Evolutionary conservation across 2,888 invertebrate genomes (phyloP), one percentile per base, ranked within the genome.

Genomic region (Mythimna impura): DNA sequence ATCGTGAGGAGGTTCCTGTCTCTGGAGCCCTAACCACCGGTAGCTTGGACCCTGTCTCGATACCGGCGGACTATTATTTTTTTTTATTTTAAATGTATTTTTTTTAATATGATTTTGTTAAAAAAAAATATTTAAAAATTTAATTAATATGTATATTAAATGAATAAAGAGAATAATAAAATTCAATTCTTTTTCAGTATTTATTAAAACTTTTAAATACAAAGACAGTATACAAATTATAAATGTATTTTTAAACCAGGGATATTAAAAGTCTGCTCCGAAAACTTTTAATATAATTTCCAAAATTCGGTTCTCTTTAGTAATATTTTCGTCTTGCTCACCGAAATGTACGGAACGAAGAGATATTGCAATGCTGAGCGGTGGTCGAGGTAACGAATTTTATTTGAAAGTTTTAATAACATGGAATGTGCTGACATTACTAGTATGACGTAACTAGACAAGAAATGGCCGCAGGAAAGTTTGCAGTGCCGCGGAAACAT

Each of bases 221-320:
- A 34, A 58, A 58, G 30, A 8, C 4, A 40, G 3, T 1, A 40
- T 22, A 0, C 10, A 76, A 47, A 62, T 34, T 14, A 2, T 20
- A 54, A 47, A 47, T 43, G 20, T 20, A 36, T 40, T 76, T 65
- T 58, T 17, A 52, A 58, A 68, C 57, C 14, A 36, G 10, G 57
- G 22, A 76, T 34, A 64, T 73, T 64, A 34, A 64, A 80, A 61
- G 36, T 54, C 22, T 12, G 80, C 65, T 57, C 50, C 47, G 74
- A 74, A 50, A 66, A 62, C n/a, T 66, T 80, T 73, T 76, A 80
- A 80, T 73, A 57, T 30, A 3, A 58, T 73, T 73, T 12, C 12
- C 9, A 7, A 61, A 65, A 66, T 62, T 47, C 9, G 20, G 52
- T 64, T 47, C 40, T 3, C 2, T 55, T 40, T 47, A 6, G 30